Evolutionary conservation across 2,113 vertebrate genomes (phyloP), one percentile per base, ranked within the genome.

Genomic region (Corythaixoides concolor): DNA sequence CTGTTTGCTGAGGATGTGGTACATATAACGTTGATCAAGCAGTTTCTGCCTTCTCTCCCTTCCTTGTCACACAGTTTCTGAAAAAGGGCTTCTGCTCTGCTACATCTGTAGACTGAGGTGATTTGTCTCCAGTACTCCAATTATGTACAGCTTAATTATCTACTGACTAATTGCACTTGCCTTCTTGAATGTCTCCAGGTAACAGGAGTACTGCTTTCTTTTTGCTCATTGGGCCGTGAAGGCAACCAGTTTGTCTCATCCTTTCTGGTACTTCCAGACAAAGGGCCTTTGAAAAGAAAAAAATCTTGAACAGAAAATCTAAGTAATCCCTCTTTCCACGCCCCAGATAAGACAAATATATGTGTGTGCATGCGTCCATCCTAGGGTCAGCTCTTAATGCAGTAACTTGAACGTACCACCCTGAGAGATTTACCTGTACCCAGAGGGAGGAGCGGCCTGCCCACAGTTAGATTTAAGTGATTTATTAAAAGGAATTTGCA

Each of bases 141-240:
- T 98, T 98, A 98, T 97, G 97, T 98, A 98, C 98, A 98, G 96
- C 98, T 98, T 99, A 98, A 98, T 99, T 98, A 98, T 97, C 98
- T 98, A 95, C 95, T 97, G 97, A 98, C 97, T 98, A 98, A 98
- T 98, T 98, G 97, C 96, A 89, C 93, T 97, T 97, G 94, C 96
- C 96, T 98, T 97, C 85, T 91, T 91, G 90, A 98, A 98, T 95
- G 96, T 98, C 98, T 97, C 73, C 98, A 98, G 98, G 98, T 99
- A 98, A 98, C 96, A 95, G 80, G 75, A 93, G 91, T 14, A 78
- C 76, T 94, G 95, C 78, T 94, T 98, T 98, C 92, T 97, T 93
- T 97, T 96, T 97, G 96, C 74, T 97, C 89, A 96, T 23, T 15
- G 33, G 93, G 83, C 96, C 91, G 69, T 96, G 90, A 97, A 94